These are phyloP conservation scores for Pentalonia nigronervosa DNA, from an alignment of 1,140 invertebrate genomes.

Conservation along the genomic window DNA sequence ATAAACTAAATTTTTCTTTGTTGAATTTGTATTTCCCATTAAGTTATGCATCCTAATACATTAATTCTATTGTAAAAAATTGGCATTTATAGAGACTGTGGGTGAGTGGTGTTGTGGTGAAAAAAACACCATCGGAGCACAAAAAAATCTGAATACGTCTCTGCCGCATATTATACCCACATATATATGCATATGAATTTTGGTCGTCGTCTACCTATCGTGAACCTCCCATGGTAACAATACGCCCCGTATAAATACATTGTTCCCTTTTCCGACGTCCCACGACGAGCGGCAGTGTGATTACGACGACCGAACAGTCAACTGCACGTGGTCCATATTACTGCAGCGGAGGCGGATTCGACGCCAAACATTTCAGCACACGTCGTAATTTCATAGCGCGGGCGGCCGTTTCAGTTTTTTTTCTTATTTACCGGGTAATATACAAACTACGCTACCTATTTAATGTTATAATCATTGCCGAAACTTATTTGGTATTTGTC, in stretches of 20 bases:
- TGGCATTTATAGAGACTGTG: neutral
- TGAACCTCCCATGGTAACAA: neutral
- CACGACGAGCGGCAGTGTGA: neutral
- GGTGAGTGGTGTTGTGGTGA: neutral
- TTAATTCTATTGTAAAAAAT: neutral
- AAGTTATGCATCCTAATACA: neutral
- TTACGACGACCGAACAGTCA: neutral
- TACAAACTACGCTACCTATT: neutral
- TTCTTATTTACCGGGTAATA: neutral
- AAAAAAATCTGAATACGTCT: neutral
- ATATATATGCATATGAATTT: neutral
- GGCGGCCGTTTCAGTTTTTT: neutral
- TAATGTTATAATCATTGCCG: neutral
- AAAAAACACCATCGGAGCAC: neutral
- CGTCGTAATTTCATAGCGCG: neutral
- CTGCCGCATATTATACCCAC: neutral
- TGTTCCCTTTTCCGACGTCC: neutral
- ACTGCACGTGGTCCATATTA: constrained; percentile 12
- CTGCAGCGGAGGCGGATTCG: neutral
- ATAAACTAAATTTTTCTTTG: too few relatives aligned
- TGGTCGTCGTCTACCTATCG: neutral
- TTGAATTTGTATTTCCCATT: neutral
- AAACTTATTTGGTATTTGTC: neutral
- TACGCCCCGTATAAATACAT: neutral
- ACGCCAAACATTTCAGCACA: neutral